Evolutionary conservation across 35 echinoderm and acorn worm genomes (phyloP).

Genomic region (Hemicentrotus pulcherrimus): DNA sequence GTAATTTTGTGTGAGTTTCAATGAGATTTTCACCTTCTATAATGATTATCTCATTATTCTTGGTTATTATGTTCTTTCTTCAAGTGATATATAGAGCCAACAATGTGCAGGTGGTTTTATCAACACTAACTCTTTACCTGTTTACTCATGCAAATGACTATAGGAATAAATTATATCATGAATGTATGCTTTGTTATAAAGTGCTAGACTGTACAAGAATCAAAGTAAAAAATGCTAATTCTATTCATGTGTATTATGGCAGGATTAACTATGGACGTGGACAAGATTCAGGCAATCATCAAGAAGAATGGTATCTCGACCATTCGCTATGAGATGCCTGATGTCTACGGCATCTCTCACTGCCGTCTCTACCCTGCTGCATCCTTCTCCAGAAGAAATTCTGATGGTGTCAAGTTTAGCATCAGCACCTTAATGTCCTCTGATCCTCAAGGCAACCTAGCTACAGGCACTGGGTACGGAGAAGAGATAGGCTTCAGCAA

Average conservation of each 20-base stretch:
- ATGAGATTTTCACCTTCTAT: too few species aligned
- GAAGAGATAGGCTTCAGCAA: constrained; percentile 39
- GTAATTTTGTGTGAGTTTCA: too few species aligned
- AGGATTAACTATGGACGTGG: constrained; percentile 24
- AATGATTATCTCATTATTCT: too few species aligned
- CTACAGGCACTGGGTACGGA: constrained; percentile 44
- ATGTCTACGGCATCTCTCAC: constrained; percentile 69
- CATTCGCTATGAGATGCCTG: constrained; percentile 71
- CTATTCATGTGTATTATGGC: background rate
- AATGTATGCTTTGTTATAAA: too few species aligned
- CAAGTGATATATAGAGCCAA: too few species aligned
- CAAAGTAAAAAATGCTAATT: background rate
- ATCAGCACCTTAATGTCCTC: constrained; percentile 13
- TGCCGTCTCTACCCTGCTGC: constrained; percentile 38
- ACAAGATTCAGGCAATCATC: constrained; percentile 43
- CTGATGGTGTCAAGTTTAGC: constrained; percentile 25
- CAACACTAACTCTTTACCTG: too few species aligned
- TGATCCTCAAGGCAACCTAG: constrained; percentile 26
- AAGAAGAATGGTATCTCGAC: constrained; percentile 56
- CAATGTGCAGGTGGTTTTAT: too few species aligned
- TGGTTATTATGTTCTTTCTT: too few species aligned
- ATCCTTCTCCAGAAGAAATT: constrained; percentile 18
- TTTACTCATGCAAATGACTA: too few species aligned
- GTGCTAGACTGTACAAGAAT: too few species aligned
- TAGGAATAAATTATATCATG: too few species aligned